Evolutionary conservation across 2,888 invertebrate species (phyloP), one percentile per base, ranked within the genome.

Genomic region (Drosophila multiciliata): DNA sequence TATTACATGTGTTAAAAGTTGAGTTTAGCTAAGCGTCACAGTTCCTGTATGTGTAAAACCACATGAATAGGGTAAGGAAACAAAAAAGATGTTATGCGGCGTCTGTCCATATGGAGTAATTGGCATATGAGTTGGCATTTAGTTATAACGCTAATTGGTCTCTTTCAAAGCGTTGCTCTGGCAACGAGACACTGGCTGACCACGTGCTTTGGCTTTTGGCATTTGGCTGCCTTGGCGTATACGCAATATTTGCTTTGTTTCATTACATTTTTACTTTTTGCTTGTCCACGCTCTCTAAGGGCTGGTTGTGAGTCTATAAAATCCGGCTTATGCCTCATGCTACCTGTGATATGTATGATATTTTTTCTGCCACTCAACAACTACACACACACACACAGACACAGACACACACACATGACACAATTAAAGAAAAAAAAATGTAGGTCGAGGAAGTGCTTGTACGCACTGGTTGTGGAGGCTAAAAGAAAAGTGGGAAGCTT

Each of bases 261-360:
- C 64, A 67, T 53, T 68, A 67, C 59, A 6, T 58, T 68, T 72
- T 67, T 36, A n/a, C 57, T 62, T 23, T 52, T 33, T 63, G 63
- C 50, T 55, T 57, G 55, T 35, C 26, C 17, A 3, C 55, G 12
- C 2, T 3, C 55, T 62, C 61, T 54, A 15, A 26, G 70, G 40
- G 36, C 59, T n/a, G 11, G 36, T 48, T 63, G 71, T 60, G 61
- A 73, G 82, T 88, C 82, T 75, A 89, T 83, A 75, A 86, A 89
- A 89, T 90, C 90, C 89, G 75, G 78, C 77, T 89, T 90, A 89
- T 84, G 85, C 83, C 67, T 26, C 82, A 58, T 73, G 75, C 84
- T 83, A 86, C 87, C 84, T 88, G 77, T 62, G 89, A 86, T 79
- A 85, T 83, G 89, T 81, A 83, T 87, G 88, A 69, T 73, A 86